A percentile compares a stretch with the other conserved stretches of the same genome.
Conservation (phyloP, 2,888 invertebrate species). For the Teleiodes luculella region DNA sequence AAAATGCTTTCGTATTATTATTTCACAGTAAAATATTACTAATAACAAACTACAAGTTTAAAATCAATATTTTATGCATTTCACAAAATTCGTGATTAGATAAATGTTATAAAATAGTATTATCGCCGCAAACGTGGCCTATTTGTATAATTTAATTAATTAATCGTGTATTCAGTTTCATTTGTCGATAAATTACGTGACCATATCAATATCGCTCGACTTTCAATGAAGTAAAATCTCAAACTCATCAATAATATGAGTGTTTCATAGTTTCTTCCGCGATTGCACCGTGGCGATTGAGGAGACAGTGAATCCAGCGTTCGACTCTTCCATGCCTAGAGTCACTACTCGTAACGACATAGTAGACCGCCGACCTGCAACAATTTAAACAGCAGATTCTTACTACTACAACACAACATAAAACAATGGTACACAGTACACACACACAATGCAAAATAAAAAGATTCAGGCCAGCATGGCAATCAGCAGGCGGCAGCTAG, state of each 20-base stretch:
- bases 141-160: background rate
- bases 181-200: background rate
- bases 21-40: background rate
- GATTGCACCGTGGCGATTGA: slow-evolving; percentile 15
- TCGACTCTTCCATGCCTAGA: slow-evolving; percentile 47
- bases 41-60: background rate
- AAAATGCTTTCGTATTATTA: slow-evolving; percentile 1
- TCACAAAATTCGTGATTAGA: slow-evolving; percentile 22
- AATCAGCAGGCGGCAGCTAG: too few species aligned
- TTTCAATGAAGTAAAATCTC: background rate
- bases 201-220: background rate
- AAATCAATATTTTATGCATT: background rate
- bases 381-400: background rate
- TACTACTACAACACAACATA: too few species aligned
- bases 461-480: too few species aligned
- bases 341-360: slow-evolving; percentile 65
- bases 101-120: background rate
- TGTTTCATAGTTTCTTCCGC: slow-evolving; percentile 14
- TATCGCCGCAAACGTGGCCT: background rate
- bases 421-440: too few species aligned
- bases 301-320: slow-evolving; percentile 16
- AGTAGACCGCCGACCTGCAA: slow-evolving; percentile 55
- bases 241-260: background rate
- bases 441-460: too few species aligned
- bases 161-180: background rate